Base-by-base conservation (phyloP, 2,797 vertebrate species). In the Paguma larvata region DNA sequence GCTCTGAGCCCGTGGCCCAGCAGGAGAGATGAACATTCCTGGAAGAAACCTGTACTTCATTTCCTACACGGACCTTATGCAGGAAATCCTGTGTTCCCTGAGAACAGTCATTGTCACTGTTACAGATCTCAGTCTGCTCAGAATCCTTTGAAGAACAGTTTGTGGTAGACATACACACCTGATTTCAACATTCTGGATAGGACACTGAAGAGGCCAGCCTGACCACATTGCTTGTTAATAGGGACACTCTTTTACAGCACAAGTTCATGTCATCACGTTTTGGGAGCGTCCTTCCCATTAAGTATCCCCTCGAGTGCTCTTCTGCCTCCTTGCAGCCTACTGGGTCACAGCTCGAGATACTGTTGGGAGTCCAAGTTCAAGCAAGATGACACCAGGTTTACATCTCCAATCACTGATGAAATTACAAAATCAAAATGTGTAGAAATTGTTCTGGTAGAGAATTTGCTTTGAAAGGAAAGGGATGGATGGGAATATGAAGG, bases 391-490 rank as follows among this genome's bases (percentile, higher is more conserved):
- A 84, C 2, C 38, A 38, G 38, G 25, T 80, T 1, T 0, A 65
- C 68, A 97, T 34, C 27, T 79, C 89, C 90, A 89, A 94, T 16
- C 41, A 30, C 0, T 15, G 32, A 77, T n/a, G 62, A 97, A 97
- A 97, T 68, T 85, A 6, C 62, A 91, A 97, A 97, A 96, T 85
- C 23, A 59, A 32, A 83, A 97, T 84, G 91, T 92, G 53, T 68
- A 21, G 46, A 73, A 82, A 95, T n/a, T 79, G 3, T 82, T 97
- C 48, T 91, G 75, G 32, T 51, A 65, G 91, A 30, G 75, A 97
- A 32, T 53, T 67, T 91, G 44, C 70, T 97, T 98, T 97, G 90
- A 95, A 82, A 68, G 27, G 56, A 88, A 94, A 72, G 41, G 14
- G 53, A 62, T 13, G 10, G 5, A 30, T 72, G 16, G 5, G 41